These are phyloP conservation scores for Cepaea nemoralis DNA, from an alignment of 1,140 invertebrate species.

Conservation along the genomic window DNA sequence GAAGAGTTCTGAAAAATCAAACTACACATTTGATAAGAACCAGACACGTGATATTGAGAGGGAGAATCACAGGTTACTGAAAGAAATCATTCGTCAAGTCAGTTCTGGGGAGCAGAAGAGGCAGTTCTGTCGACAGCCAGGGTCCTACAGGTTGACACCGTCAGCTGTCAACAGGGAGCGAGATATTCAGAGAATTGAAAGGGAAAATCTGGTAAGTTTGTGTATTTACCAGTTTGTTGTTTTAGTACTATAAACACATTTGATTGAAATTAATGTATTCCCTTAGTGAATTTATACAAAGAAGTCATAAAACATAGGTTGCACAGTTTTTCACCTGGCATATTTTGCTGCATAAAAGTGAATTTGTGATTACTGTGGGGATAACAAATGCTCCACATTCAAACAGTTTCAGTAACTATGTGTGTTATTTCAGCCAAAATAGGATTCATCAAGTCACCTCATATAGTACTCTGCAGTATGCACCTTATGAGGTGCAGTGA, in stretches of 20 bases:
- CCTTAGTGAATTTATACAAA: too few species aligned
- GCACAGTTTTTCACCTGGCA: too few species aligned
- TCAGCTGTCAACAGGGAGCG: slow-evolving; percentile 70
- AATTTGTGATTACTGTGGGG: too few species aligned
- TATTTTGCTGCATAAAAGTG: too few species aligned
- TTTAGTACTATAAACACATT: not conserved
- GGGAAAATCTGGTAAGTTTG: slow-evolving; percentile 72
- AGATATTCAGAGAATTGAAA: slow-evolving; percentile 72
- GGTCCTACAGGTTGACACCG: slow-evolving; percentile 55
- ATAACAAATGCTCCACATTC: too few species aligned
- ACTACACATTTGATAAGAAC: slow-evolving; percentile 62
- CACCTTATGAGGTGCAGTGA: too few species aligned
- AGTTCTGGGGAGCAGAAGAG: slow-evolving; percentile 45
- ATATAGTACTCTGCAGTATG: too few species aligned
- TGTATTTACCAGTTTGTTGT: not conserved
- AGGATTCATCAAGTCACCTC: too few species aligned
- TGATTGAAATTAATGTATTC: too few species aligned
- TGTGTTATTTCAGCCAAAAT: too few species aligned
- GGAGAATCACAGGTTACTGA: slow-evolving; percentile 68
- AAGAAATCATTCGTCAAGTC: slow-evolving; percentile 63
- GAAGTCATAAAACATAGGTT: too few species aligned
- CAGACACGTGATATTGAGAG: slow-evolving; percentile 63
- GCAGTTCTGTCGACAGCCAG: slow-evolving; percentile 40
- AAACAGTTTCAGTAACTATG: too few species aligned
- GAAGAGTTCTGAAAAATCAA: slow-evolving; percentile 46